Percentiles rank a stretch among this genome's conserved stretches.
Conservation (phyloP, 92 coral and sea anemone species). For the Porites cylindrica region DNA sequence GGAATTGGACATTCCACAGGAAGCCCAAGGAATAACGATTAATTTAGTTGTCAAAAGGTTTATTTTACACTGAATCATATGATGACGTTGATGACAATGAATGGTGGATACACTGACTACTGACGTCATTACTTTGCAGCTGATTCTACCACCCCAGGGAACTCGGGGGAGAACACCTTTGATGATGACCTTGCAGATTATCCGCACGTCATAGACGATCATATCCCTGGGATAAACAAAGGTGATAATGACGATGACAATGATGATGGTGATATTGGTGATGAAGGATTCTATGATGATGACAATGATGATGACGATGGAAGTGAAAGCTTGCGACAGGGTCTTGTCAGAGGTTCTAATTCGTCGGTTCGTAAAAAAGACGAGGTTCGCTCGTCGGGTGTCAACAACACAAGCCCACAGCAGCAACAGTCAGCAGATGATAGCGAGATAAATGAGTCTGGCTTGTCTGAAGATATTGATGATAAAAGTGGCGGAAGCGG, state of each 20-base stretch:
- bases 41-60: too few relatives aligned
- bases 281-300: constrained; percentile 31
- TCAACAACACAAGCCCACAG: neutral
- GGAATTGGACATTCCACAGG: too few relatives aligned
- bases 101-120: too few relatives aligned
- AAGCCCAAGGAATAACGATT: too few relatives aligned
- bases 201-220: neutral
- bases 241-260: constrained; percentile 5
- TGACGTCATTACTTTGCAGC: constrained; percentile 2
- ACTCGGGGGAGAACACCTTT: neutral
- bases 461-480: constrained; percentile 5
- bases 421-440: neutral
- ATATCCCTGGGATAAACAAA: neutral
- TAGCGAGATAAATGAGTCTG: neutral
- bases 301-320: constrained; percentile 17
- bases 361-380: constrained; percentile 25
- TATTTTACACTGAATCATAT: too few relatives aligned
- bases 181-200: constrained; percentile 3
- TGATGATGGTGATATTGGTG: constrained; percentile 19
- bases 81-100: too few relatives aligned
- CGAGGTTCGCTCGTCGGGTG: neutral
- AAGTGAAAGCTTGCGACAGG: neutral
- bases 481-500: constrained; percentile 18
- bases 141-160: neutral
- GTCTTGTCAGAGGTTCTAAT: neutral